These are phyloP conservation scores for Deilephila porcellus DNA, from an alignment of 2,888 invertebrate genomes.

Conservation along the genomic window DNA sequence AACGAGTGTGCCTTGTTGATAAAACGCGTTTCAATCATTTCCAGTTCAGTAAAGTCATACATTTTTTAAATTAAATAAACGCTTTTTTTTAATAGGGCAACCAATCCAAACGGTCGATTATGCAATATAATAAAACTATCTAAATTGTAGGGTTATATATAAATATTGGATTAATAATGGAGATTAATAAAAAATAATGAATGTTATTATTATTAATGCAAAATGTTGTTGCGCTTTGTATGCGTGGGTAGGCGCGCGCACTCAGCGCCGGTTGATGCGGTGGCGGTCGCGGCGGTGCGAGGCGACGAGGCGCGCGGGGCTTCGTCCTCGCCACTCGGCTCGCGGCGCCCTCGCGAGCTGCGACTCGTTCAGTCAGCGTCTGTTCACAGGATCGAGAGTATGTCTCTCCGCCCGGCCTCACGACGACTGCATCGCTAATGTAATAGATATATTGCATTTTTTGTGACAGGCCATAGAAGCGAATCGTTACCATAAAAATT, in stretches of 20 bases:
- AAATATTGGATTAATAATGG: not conserved
- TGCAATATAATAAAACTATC: too few relatives aligned
- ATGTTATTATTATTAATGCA: constrained; percentile 8
- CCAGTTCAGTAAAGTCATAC: too few relatives aligned
- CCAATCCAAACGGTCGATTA: too few relatives aligned
- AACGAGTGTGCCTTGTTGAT: constrained; percentile 50
- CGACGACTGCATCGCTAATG: constrained; percentile 64
- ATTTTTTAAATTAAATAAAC: too few relatives aligned
- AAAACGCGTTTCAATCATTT: not conserved
- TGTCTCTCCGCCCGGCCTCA: constrained; percentile 55
- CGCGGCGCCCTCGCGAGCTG: constrained; percentile 72
- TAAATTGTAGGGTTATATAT: not conserved
- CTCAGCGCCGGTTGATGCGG: constrained; percentile 52
- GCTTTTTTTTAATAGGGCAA: too few relatives aligned
- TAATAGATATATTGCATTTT: constrained; percentile 64
- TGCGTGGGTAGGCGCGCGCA: constrained; percentile 77
- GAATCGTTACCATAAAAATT: constrained; percentile 46
- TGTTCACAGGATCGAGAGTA: constrained; percentile 63
- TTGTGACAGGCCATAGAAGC: constrained; percentile 52
- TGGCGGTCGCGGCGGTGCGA: constrained; percentile 53
- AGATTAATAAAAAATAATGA: not conserved
- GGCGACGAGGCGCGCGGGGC: constrained; percentile 65
- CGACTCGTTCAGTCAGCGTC: constrained; percentile 65
- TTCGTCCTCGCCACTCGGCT: constrained; percentile 61
- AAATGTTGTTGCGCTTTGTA: constrained; percentile 46